Base-by-base conservation (phyloP, 2,797 vertebrate genomes). In the Aselliscus stoliczkanus region DNA sequence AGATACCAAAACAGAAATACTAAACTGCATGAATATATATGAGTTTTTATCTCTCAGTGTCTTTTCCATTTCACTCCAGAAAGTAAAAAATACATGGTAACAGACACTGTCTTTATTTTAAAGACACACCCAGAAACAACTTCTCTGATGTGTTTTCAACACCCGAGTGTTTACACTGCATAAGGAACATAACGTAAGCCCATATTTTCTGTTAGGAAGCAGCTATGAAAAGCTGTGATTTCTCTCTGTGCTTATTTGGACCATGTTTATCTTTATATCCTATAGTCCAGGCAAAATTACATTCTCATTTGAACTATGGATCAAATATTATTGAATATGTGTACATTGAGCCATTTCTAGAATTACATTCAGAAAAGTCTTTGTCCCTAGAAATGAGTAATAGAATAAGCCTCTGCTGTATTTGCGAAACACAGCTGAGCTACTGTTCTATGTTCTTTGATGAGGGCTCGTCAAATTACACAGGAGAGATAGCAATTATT, bases 11-110 rank as follows among this genome's bases (percentile, higher is more conserved):
- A 60, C 1, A 64, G 56, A 69, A 80, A 62, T 62, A 93, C 25
- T 60, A 56, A 54, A 76, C 60, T 21, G 47, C 4, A 7, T 1
- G 0, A n/a, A n/a, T n/a, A n/a, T 34, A 14, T 52, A 72, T 18
- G 20, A 83, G 47, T 80, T 90, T 67, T 58, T 44, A 18, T 39
- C 39, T 88, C 12, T 54, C 25, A 60, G 54, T 13, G 37, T 90
- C 70, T 86, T 88, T 88, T 76, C 21, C 13, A 39, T 86, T 87
- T 77, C 62, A 94, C 29, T 77, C 47, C 91, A 88, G 62, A 96
- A 87, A 80, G 34, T 37, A 75, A 84, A 88, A 90, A 72, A 50
- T 14, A 39, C 29, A 77, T 23, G 72, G 17, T n/a, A 50, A 67
- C 2, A 83, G 21, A 56, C 42, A 92, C 11, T 60, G 23, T 76